Evolutionary conservation across 2,797 vertebrate genomes (phyloP), one percentile per base, ranked within the genome.

Genomic region (Otus scops): DNA sequence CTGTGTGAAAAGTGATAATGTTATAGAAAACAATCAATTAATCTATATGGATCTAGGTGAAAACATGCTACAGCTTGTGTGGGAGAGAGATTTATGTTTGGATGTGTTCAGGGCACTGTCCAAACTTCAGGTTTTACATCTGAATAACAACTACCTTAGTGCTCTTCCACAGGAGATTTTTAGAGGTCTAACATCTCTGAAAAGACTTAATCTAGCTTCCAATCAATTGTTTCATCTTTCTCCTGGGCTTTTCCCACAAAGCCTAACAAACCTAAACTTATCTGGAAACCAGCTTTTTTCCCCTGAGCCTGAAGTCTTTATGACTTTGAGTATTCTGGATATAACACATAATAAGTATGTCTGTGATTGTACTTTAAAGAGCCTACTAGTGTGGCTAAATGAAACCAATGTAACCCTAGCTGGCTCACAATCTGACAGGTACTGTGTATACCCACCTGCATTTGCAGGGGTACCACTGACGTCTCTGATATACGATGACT

Each of bases 181-280:
- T 68, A 97, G 89, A 27, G 97, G 97, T 23, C 97, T 99, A 22
- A 96, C 77, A 22, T 98, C 98, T 6, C 93, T 99, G 5, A 17
- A 83, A 32, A 2, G 6, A 12, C 98, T 99, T 73, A 98, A 98
- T 93, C 98, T 99, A 68, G 98, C 96, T 13, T 98, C 95, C 65
- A 99, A 99, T 89, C 83, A 97, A n/a, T 77, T 99, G 92, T 98
- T 98, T 3, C 78, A 97, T 45, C 97, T 99, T 50, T 95, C 96
- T 61, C 90, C 96, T 0, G 94, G 95, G 0, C 63, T 97, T 32
- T 97, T 99, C 7, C 99, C 99, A 21, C 68, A 89, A 73, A 98
- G 64, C 65, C 91, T 99, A 51, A 75, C 67, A 87, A 21, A 75
- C 18, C 97, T 99, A 18, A 98, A 99, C 64, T 92, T 99, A n/a